Base-by-base conservation (phyloP, 2,797 vertebrate species). In the Clamator glandarius region DNA sequence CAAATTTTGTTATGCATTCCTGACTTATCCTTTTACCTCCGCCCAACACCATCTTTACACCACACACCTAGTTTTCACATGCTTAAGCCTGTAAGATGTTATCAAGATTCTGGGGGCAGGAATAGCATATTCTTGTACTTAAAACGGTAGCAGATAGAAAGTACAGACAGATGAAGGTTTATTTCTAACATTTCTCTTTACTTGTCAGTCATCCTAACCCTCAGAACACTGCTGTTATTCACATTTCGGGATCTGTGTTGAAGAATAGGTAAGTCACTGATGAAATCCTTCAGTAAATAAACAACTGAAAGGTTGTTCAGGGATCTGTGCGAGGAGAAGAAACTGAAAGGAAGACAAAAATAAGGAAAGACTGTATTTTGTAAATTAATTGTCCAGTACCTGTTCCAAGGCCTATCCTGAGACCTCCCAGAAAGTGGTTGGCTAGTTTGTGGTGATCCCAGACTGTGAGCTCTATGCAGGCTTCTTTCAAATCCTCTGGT, bases 381-480 rank as follows among this genome's bases (percentile, higher is more conserved):
- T 82, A 85, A 61, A 24, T 57, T 29, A 15, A 31, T 66, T 59
- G 24, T 59, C 72, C 41, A 55, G 94, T 96, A 99, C 99, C 99
- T 98, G 98, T 99, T 86, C 99, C 99, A 31, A 98, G 98, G 50
- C 99, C 98, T 24, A 99, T 98, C 67, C 99, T 98, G 72, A 99
- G 96, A 36, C 99, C 99, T 23, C 99, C 99, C 31, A 99, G 97
- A 87, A 98, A 99, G 90, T 98, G 98, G 96, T 98, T 99, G 67
- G 97, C 98, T 31, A 99, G 97, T 76, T 98, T 98, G 93, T 99
- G 98, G 19, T 98, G 99, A 93, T 99, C 98, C 99, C 99, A 99
- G 85, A 99, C 98, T 0, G 99, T 99, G 83, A 99, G 98, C 90
- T 99, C 99, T 76, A 98, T 90, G 29, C 99, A 99, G 80, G 98